Base-by-base conservation (phyloP, 2,797 vertebrate species). In the Mus spretus region DNA sequence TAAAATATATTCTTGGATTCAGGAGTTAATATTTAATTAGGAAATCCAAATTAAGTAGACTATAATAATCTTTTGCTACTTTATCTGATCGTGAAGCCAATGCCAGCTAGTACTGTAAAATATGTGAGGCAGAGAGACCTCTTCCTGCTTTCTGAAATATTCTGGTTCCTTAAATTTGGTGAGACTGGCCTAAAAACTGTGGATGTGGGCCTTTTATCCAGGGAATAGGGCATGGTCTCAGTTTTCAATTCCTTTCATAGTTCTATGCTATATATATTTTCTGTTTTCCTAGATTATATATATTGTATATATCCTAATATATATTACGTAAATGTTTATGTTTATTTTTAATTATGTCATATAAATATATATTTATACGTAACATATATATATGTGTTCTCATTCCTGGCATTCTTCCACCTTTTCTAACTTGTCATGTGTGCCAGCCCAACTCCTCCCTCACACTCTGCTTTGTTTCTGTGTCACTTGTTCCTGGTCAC, bases 11-110 rank as follows among this genome's bases (percentile, higher is more conserved):
- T 96, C 12, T 63, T 81, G 22, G 55, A 74, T 44, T 19, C 44
- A 37, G 40, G 74, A 91, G 57, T 91, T 85, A 93, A 89, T 89
- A 91, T 91, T 93, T 93, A 89, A 78, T 90, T 74, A 80, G 55
- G n/a, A 95, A 89, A 85, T 91, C 34, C 65, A 92, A 83, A 89
- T 85, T 26, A 84, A 61, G 59, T 37, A 79, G 63, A 87, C 26
- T 59, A 82, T 63, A 65, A 89, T 86, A 83, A 96, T 80, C 67
- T 88, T 61, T 90, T 95, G 47, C 19, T 44, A 11, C 50, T 19
- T 82, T 91, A 72, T 28, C 59, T 90, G 63, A 88, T 80, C 44
- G 81, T 79, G 55, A 61, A 81, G n/a, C 50, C 44, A 63, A 83
- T 50, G n/a, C 79, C 72, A 53, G 72, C 67, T 81, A 22, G 12